Base-by-base conservation (phyloP, 1,140 invertebrate species). In the Calliphora vicina region DNA sequence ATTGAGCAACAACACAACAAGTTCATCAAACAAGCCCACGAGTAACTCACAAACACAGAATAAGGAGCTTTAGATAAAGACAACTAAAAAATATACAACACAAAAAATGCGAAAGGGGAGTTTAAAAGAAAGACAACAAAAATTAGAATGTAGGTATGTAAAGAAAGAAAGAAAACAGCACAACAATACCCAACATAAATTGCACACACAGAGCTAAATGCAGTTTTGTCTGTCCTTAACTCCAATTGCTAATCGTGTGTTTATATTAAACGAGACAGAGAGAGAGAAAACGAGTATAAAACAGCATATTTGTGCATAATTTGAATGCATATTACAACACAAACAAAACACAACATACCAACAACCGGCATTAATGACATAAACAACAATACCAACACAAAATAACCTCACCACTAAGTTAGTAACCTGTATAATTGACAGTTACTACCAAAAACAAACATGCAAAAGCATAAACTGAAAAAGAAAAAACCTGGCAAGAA, bases 71-170 rank as follows among this genome's bases (percentile, higher is more conserved):
- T 57, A 57, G 61, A 57, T n/a, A 57, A 57, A 57, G 50, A 6
- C n/a, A n/a, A n/a, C n/a, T n/a, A 67, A 67, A 23, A 67, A n/a
- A 5, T 1, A 12, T 50, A 67, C 61, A 23, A 15, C 1, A n/a
- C 23, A 67, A 67, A 67, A 23, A 25, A 8, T 23, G 12, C 6
- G 61, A 67, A 67, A 20, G 23, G 10, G 10, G n/a, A 67, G 61
- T 67, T 67, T 67, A 67, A 67, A 67, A 67, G 20, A 23, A 23
- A 67, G n/a, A 25, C 61, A 67, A 67, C n/a, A 67, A 67, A 67
- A 67, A 67, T 67, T 67, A 67, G 61, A 67, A 67, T 67, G 61
- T 23, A n/a, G n/a, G n/a, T n/a, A 57, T 57, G 50, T 57, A 5
- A n/a, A n/a, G 50, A 35, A 35, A 57, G 50, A 17, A 15, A 13